Percentiles rank a stretch among this genome's conserved stretches.
Evolutionary conservation across 2,888 invertebrate genomes (phyloP).

Genomic region (Parasteatoda lunata): DNA sequence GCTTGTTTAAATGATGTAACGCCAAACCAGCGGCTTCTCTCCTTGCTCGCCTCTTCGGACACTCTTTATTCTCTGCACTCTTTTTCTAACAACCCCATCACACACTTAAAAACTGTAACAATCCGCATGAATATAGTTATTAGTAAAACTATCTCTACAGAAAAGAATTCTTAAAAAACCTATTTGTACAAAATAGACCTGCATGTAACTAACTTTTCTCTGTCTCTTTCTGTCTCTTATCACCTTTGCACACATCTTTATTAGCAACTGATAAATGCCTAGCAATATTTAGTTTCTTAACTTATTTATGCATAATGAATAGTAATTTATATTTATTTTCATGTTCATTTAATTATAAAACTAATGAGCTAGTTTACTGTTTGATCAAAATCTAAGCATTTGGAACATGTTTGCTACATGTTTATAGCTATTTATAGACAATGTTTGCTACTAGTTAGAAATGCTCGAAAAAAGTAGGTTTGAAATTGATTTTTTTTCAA

Average conservation of each 20-base stretch:
- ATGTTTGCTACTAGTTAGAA: no score
- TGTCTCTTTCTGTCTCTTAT: constrained; percentile 10
- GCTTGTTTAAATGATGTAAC: constrained; percentile 15
- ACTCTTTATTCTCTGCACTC: constrained; percentile 40
- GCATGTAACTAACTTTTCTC: neutral
- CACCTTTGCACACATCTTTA: constrained; percentile 10
- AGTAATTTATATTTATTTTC: no score
- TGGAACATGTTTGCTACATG: no score
- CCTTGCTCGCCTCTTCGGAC: constrained; percentile 56
- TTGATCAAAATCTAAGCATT: no score
- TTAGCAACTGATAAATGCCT: neutral
- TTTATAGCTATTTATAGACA: no score
- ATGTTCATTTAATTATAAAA: no score
- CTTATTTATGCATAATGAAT: no score
- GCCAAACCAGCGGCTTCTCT: constrained; percentile 50
- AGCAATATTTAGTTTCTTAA: no score
- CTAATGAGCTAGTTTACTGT: no score
- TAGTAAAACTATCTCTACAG: neutral
- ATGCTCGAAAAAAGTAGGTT: no score
- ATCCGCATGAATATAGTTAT: constrained; percentile 10
- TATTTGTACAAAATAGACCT: constrained; percentile 25
- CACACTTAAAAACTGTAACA: constrained; percentile 5
- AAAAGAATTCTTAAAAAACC: constrained; percentile 8
- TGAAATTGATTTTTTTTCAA: no score
- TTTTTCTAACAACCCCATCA: constrained; percentile 22